A percentile compares a stretch with the other conserved stretches of the same genome.
These are phyloP conservation scores for Potamarius usumacintae DNA, from an alignment of 2,113 vertebrate species.

Conservation along the genomic window DNA sequence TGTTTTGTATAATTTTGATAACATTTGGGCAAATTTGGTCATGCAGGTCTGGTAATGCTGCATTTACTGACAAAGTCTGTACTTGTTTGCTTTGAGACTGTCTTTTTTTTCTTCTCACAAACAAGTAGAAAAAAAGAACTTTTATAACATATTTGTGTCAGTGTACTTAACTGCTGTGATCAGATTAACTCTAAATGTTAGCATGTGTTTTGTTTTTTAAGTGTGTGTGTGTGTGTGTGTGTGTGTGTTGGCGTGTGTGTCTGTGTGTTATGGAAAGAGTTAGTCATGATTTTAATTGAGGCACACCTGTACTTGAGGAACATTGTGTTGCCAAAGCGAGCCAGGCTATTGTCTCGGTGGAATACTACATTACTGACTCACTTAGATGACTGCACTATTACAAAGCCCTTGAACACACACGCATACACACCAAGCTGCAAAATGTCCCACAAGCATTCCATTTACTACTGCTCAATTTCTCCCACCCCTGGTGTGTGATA, in stretches of 20 bases:
- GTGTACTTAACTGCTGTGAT: neutral
- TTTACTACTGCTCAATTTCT: constrained; percentile 23
- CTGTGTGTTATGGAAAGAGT: constrained; percentile 51
- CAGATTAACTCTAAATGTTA: constrained; percentile 16
- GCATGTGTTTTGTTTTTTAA: neutral
- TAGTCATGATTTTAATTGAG: constrained; percentile 72
- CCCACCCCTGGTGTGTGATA: constrained; percentile 14
- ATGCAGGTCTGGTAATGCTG: neutral
- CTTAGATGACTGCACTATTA: constrained; percentile 49
- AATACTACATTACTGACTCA: constrained; percentile 71
- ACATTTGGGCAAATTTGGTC: neutral
- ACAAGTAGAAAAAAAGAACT: too few species aligned
- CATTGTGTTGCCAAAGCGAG: constrained; percentile 48
- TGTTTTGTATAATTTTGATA: neutral
- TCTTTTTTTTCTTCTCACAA: neutral
- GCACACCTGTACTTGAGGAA: constrained; percentile 66
- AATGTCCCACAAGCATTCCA: neutral
- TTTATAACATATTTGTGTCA: neutral
- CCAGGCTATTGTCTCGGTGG: constrained; percentile 59
- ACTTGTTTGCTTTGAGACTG: neutral
- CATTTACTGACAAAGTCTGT: neutral
- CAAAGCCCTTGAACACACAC: constrained; percentile 24
- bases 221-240: neutral
- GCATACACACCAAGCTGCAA: constrained; percentile 8
- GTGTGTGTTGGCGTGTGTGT: neutral